Evolutionary conservation across 2,888 invertebrate genomes (phyloP).

Genomic region (Heliconius aoede): DNA sequence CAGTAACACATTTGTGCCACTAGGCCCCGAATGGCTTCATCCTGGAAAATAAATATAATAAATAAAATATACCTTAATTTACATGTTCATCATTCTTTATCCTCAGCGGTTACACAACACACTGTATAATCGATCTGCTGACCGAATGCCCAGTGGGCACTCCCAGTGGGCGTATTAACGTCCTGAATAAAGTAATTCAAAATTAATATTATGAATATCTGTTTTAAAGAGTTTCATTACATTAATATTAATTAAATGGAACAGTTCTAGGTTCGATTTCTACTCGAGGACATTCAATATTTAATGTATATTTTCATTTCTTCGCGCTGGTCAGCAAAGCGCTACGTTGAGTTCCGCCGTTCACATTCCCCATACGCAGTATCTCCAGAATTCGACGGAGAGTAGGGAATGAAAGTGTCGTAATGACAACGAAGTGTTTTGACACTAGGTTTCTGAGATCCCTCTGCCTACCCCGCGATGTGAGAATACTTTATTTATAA

Average conservation of each 20-base stretch:
- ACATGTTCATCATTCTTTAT: not conserved
- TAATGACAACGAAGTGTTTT: not conserved
- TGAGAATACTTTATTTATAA: not conserved
- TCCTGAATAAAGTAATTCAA: not conserved
- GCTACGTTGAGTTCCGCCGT: too few relatives aligned
- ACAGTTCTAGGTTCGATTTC: too few relatives aligned
- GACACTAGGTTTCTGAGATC: not conserved
- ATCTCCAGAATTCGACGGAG: too few relatives aligned
- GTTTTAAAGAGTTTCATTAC: too few relatives aligned
- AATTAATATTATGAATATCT: not conserved
- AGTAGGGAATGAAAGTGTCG: not conserved
- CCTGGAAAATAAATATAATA: not conserved
- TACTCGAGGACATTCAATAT: too few relatives aligned
- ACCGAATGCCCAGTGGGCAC: slow-evolving; percentile 10
- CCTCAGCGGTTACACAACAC: not conserved
- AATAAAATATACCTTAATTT: not conserved
- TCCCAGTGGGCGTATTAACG: slow-evolving; percentile 1
- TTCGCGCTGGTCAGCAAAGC: too few relatives aligned
- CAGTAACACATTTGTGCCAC: too few relatives aligned
- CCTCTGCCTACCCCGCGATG: not conserved
- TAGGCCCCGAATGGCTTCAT: too few relatives aligned
- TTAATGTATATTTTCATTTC: too few relatives aligned
- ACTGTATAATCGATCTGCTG: not conserved
- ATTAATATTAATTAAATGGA: too few relatives aligned
- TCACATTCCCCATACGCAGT: too few relatives aligned